These are phyloP conservation scores for Sparus aurata DNA, from an alignment of 2,797 vertebrate genomes.

Conservation along the genomic window DNA sequence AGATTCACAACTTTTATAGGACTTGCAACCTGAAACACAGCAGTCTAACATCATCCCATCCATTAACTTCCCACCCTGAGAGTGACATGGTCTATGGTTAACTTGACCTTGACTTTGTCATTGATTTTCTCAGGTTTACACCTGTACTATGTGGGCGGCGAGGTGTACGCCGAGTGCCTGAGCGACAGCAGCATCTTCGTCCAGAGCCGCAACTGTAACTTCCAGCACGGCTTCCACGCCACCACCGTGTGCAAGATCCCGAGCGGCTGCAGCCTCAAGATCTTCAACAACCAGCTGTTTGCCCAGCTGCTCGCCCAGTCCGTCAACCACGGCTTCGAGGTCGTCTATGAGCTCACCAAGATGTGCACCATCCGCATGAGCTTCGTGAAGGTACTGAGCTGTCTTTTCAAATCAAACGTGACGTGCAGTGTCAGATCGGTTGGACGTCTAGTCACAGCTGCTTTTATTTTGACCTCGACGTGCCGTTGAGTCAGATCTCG, in stretches of 20 bases:
- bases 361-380: slow-evolving; percentile 99
- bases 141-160: slow-evolving; percentile 96
- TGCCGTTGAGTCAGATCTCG: slow-evolving; percentile 34
- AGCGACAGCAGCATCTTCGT: slow-evolving; percentile 99
- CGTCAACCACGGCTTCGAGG: slow-evolving; percentile 97
- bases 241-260: slow-evolving; percentile 99
- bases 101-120: too few relatives aligned
- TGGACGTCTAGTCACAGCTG: slow-evolving; percentile 21
- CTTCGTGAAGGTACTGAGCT: slow-evolving; percentile 93
- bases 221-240: slow-evolving; percentile 98
- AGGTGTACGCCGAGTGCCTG: slow-evolving; percentile 97
- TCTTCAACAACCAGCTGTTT: slow-evolving; percentile 99
- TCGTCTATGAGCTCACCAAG: slow-evolving; percentile 98
- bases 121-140: slow-evolving; percentile 88
- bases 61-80: too few relatives aligned
- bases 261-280: slow-evolving; percentile 98
- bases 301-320: slow-evolving; percentile 97
- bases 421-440: background rate
- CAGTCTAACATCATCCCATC: too few relatives aligned
- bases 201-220: slow-evolving; percentile 99
- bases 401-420: background rate
- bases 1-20: too few relatives aligned
- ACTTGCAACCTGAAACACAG: too few relatives aligned
- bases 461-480: slow-evolving; percentile 47
- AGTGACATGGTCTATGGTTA: too few relatives aligned